Conservation (phyloP, 2,113 vertebrate species). For the Nycticorax nycticorax region DNA sequence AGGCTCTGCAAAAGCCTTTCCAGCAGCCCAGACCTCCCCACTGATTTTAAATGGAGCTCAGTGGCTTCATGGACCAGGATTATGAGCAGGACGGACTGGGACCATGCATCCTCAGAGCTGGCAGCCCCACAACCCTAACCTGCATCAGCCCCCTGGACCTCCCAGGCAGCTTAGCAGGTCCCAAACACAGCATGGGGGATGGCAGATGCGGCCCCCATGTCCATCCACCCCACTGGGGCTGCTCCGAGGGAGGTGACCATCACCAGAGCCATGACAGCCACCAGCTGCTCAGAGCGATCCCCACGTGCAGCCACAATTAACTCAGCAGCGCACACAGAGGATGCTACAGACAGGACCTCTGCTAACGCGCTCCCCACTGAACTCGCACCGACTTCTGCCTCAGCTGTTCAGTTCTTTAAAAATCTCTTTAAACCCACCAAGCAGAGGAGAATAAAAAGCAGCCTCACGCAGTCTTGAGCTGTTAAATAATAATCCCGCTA, state of each 20-base stretch:
- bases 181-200: background rate
- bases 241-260: background rate
- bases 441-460: background rate
- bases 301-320: background rate
- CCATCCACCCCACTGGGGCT: background rate
- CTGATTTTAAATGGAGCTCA: background rate
- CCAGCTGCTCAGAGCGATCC: background rate
- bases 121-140: background rate
- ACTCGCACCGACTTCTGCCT: background rate
- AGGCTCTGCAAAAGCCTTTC: background rate
- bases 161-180: background rate
- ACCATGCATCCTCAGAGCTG: fast-evolving
- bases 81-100: background rate
- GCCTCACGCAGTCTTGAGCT: background rate
- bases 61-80: background rate
- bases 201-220: background rate
- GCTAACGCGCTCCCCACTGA: background rate
- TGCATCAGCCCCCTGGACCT: background rate
- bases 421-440: background rate
- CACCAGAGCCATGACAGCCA: background rate
- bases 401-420: background rate
- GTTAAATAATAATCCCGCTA: constrained; percentile 62
- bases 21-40: background rate
- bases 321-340: background rate
- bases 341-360: background rate